A percentile compares a stretch with the other conserved stretches of the same genome.
Conservation (phyloP, 2,797 vertebrate species). For the Liasis olivaceus region DNA sequence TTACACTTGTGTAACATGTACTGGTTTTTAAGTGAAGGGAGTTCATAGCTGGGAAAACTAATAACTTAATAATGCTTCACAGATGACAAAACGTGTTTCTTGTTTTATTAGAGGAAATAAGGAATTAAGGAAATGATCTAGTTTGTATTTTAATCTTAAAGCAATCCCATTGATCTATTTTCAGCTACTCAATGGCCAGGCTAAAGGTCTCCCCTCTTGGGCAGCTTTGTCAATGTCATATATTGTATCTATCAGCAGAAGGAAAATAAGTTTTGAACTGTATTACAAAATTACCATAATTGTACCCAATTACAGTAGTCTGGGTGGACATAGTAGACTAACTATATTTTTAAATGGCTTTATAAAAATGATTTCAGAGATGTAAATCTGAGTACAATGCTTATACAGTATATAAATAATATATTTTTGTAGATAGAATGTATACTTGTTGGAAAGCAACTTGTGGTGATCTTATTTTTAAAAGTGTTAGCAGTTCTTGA, state of each 20-base stretch:
- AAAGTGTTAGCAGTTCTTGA: conserved; percentile 15
- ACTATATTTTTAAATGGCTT: neutral
- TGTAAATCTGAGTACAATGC: neutral
- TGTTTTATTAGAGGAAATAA: neutral
- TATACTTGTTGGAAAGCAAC: conserved; percentile 43
- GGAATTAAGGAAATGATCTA: neutral
- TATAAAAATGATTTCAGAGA: neutral
- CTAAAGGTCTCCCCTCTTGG: conserved; percentile 17
- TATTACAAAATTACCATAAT: conserved; percentile 31
- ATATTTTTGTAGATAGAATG: conserved; percentile 36
- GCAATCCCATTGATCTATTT: neutral
- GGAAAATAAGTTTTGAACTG: conserved; percentile 20
- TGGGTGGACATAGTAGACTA: neutral
- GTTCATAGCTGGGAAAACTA: neutral
- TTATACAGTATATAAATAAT: conserved; percentile 29
- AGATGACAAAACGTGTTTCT: neutral
- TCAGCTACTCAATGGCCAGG: neutral
- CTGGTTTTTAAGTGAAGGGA: neutral
- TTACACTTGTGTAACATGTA: neutral
- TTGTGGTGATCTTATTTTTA: conserved; percentile 55
- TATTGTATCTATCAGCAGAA: conserved; percentile 23
- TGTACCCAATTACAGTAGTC: neutral
- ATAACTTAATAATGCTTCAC: neutral
- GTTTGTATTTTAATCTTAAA: neutral
- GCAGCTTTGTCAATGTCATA: conserved; percentile 17